Evolutionary conservation across 2,888 invertebrate genomes (phyloP).

Genomic region (Thecocarcelia acutangulata): DNA sequence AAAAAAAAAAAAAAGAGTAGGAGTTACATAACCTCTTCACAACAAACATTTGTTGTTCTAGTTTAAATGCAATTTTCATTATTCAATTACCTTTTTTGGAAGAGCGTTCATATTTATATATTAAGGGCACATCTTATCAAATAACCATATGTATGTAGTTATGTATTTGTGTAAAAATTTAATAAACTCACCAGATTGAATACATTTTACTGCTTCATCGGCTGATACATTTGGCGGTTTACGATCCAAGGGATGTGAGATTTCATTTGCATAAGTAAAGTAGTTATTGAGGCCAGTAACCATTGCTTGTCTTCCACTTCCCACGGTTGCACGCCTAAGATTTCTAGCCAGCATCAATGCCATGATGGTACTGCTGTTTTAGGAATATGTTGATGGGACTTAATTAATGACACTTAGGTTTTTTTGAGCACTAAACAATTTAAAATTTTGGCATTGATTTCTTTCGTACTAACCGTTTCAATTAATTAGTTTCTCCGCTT

Average conservation of each 20-base stretch:
- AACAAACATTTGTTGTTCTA: slow-evolving; percentile 6
- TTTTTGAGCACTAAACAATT: not conserved
- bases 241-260: slow-evolving; percentile 89
- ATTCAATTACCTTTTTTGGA: slow-evolving; percentile 24
- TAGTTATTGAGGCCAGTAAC: slow-evolving; percentile 73
- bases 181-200: slow-evolving; percentile 89
- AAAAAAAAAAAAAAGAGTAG: slow-evolving; percentile 3
- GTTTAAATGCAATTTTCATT: not conserved
- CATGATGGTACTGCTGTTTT: slow-evolving; percentile 56
- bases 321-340: slow-evolving; percentile 69
- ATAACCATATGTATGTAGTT: too few relatives aligned
- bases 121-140: too few relatives aligned
- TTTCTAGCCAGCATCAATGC: slow-evolving; percentile 73
- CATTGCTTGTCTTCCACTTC: slow-evolving; percentile 52
- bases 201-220: slow-evolving; percentile 88
- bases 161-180: too few relatives aligned
- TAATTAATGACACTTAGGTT: not conserved
- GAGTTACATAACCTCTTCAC: slow-evolving; percentile 51
- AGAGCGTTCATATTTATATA: too few relatives aligned
- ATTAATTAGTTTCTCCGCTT: slow-evolving; percentile 17
- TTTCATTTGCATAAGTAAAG: slow-evolving; percentile 90
- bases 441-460: not conserved
- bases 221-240: slow-evolving; percentile 88
- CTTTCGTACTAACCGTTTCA: slow-evolving; percentile 26
- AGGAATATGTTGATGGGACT: not conserved